phyloP scores from a whole-genome alignment of 2,113 vertebrate species.

The Rhinichthys klamathensis region DNA sequence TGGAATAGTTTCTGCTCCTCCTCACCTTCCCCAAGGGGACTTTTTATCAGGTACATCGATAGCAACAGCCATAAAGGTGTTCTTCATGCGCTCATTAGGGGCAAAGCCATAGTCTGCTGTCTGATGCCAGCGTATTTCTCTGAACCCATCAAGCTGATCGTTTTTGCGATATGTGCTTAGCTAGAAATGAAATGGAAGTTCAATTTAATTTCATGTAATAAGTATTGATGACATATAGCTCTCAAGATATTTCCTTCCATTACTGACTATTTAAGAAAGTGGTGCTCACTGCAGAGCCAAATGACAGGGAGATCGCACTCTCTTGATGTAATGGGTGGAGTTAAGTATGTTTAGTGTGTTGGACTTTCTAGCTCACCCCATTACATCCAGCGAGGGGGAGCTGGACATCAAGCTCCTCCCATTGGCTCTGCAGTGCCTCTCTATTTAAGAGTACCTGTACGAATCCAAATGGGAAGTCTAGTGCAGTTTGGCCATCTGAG shows the following conservation, averaged over 20 bases:
- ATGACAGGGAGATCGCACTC: too few species aligned
- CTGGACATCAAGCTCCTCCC: too few species aligned
- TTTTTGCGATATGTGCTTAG: slow-evolving; percentile 71
- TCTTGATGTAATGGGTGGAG: too few species aligned
- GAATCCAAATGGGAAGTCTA: slow-evolving; percentile 88
- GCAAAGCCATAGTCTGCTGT: slow-evolving; percentile 82
- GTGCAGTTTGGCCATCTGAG: slow-evolving; percentile 78
- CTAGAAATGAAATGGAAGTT: slow-evolving; percentile 63
- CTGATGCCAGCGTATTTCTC: slow-evolving; percentile 92
- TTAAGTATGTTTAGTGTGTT: too few species aligned
- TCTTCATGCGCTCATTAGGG: slow-evolving; percentile 83
- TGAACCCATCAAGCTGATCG: slow-evolving; percentile 62
- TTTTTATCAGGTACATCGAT: slow-evolving; percentile 83
- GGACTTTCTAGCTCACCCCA: too few species aligned
- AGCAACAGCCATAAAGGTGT: slow-evolving; percentile 91
- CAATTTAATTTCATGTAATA: background rate
- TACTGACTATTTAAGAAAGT: background rate
- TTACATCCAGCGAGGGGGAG: too few species aligned
- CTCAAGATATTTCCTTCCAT: background rate
- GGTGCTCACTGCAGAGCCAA: too few species aligned
- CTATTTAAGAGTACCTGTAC: slow-evolving; percentile 81
- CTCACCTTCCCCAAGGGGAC: slow-evolving; percentile 83
- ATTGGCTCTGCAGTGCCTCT: too few species aligned
- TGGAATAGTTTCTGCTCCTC: background rate
- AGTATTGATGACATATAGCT: background rate